Percentiles rank a stretch among this genome's conserved stretches.
Conservation (phyloP, 2,113 vertebrate species). For the Uria aalge region DNA sequence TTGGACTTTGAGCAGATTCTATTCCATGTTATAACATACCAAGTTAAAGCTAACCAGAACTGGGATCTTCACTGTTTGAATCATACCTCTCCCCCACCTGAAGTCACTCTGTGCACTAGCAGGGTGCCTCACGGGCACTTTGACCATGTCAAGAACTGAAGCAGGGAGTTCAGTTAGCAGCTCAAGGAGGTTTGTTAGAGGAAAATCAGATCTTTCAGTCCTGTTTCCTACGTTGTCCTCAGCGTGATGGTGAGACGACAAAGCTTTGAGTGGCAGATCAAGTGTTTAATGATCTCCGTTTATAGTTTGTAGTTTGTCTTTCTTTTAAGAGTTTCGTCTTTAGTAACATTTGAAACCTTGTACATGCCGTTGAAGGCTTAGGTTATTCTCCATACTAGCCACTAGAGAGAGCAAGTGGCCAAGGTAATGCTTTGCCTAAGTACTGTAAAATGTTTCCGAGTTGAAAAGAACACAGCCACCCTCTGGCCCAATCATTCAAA, state of each 20-base stretch:
- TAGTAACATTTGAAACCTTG: background rate
- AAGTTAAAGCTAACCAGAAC: background rate
- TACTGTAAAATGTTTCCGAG: background rate
- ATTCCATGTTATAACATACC: background rate
- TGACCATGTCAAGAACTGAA: background rate
- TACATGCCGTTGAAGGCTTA: rapidly evolving
- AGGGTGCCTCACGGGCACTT: constrained; percentile 7
- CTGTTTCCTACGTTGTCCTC: background rate
- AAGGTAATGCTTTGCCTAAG: background rate
- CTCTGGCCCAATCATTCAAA: background rate
- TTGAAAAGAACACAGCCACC: background rate
- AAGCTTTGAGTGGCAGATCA: background rate
- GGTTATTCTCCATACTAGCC: background rate
- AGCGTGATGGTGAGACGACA: background rate
- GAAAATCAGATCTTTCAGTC: background rate
- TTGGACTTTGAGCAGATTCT: background rate
- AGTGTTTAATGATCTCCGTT: background rate
- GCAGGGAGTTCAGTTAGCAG: constrained; percentile 4
- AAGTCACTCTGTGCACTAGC: background rate
- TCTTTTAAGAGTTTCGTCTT: background rate
- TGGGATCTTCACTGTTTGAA: background rate
- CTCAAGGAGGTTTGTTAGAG: constrained; percentile 4
- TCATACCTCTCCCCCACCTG: background rate
- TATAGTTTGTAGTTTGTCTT: background rate
- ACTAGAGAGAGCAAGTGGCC: constrained; percentile 71